phyloP scores from a whole-genome alignment of 2,888 invertebrate genomes.

The Leptopterna dolabrata region DNA sequence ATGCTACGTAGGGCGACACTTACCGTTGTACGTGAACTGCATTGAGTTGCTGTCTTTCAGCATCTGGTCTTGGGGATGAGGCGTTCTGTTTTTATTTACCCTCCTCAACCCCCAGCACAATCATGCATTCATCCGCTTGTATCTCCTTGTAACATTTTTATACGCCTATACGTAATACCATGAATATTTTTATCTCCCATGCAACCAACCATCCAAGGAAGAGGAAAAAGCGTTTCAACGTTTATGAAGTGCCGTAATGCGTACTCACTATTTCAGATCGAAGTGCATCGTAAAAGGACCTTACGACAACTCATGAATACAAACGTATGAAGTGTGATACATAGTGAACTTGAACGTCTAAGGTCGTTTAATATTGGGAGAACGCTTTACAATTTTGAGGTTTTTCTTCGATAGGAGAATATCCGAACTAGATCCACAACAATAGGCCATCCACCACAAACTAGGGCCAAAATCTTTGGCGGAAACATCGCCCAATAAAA shows the following conservation, averaged over 20 bases:
- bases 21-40: background rate
- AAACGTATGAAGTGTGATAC: too few species aligned
- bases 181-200: background rate
- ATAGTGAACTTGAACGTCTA: too few species aligned
- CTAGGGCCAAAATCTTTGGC: too few species aligned
- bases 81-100: slow-evolving; percentile 3
- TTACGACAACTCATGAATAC: too few species aligned
- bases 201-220: background rate
- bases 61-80: background rate
- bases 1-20: background rate
- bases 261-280: background rate
- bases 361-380: too few species aligned
- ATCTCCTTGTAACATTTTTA: background rate
- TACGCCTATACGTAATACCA: background rate
- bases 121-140: background rate
- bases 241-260: background rate
- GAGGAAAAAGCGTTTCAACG: background rate
- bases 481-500: too few species aligned
- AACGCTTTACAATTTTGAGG: too few species aligned
- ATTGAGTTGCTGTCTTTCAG: background rate
- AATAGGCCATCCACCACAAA: too few species aligned
- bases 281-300: background rate
- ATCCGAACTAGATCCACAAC: too few species aligned
- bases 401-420: too few species aligned
- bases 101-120: background rate